Conservation (phyloP, 2,113 vertebrate species). For the Dipodomys spectabilis region DNA sequence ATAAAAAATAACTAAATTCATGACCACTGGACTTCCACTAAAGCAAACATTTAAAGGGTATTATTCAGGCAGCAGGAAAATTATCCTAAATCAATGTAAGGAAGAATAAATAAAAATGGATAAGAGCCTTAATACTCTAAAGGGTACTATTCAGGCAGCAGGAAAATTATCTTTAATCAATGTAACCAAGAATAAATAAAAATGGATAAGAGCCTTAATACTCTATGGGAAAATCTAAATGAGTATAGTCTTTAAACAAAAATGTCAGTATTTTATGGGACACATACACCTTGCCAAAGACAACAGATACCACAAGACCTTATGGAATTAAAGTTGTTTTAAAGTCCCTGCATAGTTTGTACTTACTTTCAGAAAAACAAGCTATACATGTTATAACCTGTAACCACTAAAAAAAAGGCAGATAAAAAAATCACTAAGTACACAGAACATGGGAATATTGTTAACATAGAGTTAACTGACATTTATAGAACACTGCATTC, state of each 20-base stretch:
- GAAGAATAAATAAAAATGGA: not conserved
- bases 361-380: conserved; percentile 38
- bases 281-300: not conserved
- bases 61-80: not conserved
- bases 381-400: not conserved
- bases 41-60: conserved; percentile 23
- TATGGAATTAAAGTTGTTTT: conserved; percentile 28
- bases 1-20: conserved; percentile 17
- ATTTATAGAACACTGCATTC: conserved; percentile 1
- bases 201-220: not conserved
- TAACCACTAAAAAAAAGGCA: not conserved
- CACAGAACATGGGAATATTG: not conserved
- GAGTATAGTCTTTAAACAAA: conserved; percentile 33
- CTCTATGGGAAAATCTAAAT: not conserved
- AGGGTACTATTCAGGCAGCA: not conserved
- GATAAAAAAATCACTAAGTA: conserved; percentile 6
- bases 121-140: not conserved
- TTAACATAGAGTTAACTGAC: not conserved
- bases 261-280: not conserved
- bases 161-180: conserved; percentile 21
- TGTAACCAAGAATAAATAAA: not conserved
- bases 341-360: not conserved
- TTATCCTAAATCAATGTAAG: not conserved
- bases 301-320: conserved; percentile 18
- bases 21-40: not conserved